Evolutionary conservation across 1,140 invertebrate species (phyloP), one percentile per base, ranked within the genome.

Genomic region (Tetranychus cinnabarinus): DNA sequence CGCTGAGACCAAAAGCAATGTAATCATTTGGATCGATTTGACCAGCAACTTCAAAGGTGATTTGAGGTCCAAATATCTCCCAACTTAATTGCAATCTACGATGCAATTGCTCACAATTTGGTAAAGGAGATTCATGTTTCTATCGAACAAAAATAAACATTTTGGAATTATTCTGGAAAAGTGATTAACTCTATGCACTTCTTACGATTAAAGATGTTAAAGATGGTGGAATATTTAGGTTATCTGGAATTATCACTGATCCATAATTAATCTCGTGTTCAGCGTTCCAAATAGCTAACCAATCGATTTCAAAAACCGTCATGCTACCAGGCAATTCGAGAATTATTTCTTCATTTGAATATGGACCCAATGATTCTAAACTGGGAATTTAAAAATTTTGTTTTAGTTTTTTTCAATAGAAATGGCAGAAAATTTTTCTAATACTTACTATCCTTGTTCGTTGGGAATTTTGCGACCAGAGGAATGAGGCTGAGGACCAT

Each of bases 291-390:
- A 92, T 81, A 0, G 84, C 78, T n/a, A 92, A 73, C 86, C 86
- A 92, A 69, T 91, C 84, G 58, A 93, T 87, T 70, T 91, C 85
- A 70, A 88, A 85, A 5, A 89, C 84, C 0, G 87, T 90, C 64
- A 89, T 70, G 64, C 84, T 82, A 15, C 81, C 82, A 0, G 88
- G 88, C 47, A 93, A 70, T 63, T 87, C 83, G 59, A 74, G 82
- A 71, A 88, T 86, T 46, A 93, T 88, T 70, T 90, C 86, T 70
- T 90, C 85, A 0, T 86, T 87, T 68, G 85, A 82, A 71, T 93
- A 93, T 0, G 81, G 80, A 2, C 81, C 77, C 34, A 92, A 73
- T 2, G 84, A 80, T 54, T 85, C 79, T 58, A 85, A 69, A 55
- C 86, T 89, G 66, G 39, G 66, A 58, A 59, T 5, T 31, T 23